These are phyloP conservation scores for Chlorodrepanis virens DNA, from an alignment of 2,113 vertebrate species.

Conservation along the genomic window DNA sequence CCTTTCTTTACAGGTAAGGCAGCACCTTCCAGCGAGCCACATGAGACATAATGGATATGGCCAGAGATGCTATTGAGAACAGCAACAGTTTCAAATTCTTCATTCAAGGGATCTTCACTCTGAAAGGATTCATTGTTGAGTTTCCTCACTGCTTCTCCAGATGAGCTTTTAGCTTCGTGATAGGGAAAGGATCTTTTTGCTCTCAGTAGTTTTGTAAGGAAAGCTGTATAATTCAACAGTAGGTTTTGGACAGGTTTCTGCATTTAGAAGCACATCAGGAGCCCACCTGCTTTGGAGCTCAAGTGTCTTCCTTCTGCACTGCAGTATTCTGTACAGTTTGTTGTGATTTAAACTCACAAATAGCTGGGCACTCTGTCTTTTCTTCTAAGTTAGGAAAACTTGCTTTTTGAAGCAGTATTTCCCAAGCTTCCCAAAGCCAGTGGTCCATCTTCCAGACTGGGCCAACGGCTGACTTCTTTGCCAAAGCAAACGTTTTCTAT, in stretches of 20 bases:
- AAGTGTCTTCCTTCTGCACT: conserved; percentile 29
- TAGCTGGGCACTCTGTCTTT: neutral
- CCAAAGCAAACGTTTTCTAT: conserved; percentile 60
- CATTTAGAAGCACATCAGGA: conserved; percentile 37
- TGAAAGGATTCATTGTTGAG: conserved; percentile 36
- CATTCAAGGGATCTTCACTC: conserved; percentile 32
- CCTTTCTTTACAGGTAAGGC: conserved; percentile 60
- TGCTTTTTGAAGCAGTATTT: conserved; percentile 62
- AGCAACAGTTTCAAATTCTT: conserved; percentile 42
- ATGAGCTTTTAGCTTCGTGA: neutral
- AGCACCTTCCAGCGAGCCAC: conserved; percentile 9
- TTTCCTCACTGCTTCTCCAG: conserved; percentile 4
- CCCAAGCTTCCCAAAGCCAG: conserved; percentile 58
- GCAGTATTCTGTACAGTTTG: conserved; percentile 4
- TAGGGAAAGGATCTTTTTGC: neutral
- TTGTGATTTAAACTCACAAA: neutral
- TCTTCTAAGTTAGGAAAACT: conserved; percentile 58
- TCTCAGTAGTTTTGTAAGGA: conserved; percentile 38
- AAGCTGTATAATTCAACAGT: neutral
- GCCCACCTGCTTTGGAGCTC: conserved; percentile 38
- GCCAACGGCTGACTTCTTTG: conserved; percentile 61
- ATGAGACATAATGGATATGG: neutral
- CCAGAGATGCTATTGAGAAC: conserved; percentile 8
- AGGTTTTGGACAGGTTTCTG: conserved; percentile 9
- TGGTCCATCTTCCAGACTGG: conserved; percentile 68